Percentiles rank a stretch among this genome's conserved stretches.
Conservation (phyloP, 2,888 invertebrate genomes). For the Sialis lutaria region DNA sequence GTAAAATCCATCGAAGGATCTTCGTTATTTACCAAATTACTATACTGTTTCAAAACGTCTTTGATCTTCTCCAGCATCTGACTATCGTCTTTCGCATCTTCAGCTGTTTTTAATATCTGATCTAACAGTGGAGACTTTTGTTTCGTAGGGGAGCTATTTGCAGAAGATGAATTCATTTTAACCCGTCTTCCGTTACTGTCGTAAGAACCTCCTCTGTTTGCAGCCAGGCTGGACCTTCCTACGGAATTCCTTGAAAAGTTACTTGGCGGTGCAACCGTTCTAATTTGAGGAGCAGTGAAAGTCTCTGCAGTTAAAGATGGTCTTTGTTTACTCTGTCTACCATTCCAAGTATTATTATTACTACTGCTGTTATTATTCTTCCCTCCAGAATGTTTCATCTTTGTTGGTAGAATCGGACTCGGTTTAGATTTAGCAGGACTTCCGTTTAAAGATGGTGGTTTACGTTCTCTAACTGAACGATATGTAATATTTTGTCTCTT, state of each 20-base stretch:
- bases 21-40: constrained; percentile 35
- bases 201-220: constrained; percentile 23
- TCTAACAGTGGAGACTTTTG: constrained; percentile 44
- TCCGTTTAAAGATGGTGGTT: constrained; percentile 27
- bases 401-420: constrained; percentile 20
- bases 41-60: constrained; percentile 43
- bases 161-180: constrained; percentile 27
- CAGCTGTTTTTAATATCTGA: constrained; percentile 53
- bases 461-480: constrained; percentile 27
- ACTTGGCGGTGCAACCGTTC: constrained; percentile 17
- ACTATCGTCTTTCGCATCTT: constrained; percentile 53
- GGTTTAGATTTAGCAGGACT: constrained; percentile 31
- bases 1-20: constrained; percentile 47
- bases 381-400: constrained; percentile 29
- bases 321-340: constrained; percentile 32
- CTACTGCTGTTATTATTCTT: constrained; percentile 27
- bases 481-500: constrained; percentile 24
- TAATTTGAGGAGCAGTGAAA: constrained; percentile 26
- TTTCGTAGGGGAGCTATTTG: constrained; percentile 44
- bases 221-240: constrained; percentile 30
- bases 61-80: constrained; percentile 59
- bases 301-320: constrained; percentile 43
- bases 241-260: constrained; percentile 16
- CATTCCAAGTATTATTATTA: constrained; percentile 55
- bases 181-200: constrained; percentile 30